Evolutionary conservation across 2,888 invertebrate genomes (phyloP), one percentile per base, ranked within the genome.

Genomic region (Dendrolimus pini): DNA sequence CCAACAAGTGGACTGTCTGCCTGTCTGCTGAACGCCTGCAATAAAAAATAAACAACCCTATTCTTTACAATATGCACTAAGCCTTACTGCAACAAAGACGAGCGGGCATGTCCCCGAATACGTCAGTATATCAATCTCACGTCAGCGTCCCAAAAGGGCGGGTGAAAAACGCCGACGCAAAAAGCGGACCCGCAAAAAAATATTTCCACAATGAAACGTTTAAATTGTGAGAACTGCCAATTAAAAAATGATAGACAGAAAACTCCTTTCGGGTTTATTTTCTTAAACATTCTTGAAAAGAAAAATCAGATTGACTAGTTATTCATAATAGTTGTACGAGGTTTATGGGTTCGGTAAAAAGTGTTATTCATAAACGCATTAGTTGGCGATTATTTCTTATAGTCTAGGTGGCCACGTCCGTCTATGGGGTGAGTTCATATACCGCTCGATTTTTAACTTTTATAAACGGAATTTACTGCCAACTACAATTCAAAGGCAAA

Each of bases 161-260:
- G 77, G 70, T 77, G 82, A 84, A 89, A 89, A 86, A 75, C 69
- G 70, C 62, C 66, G 65, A 68, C 74, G 80, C 80, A 89, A 85
- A 88, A 83, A 84, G 75, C 72, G 72, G 74, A 69, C 71, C 65
- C 71, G 69, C 65, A 85, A 88, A 86, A 85, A 83, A 74, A 30
- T 6, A 75, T 75, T 81, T 83, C 83, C 79, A 86, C 87, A 86
- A 83, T 85, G 88, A 89, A 71, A 77, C 79, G 78, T 82, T 86
- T 88, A 86, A 84, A 83, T 82, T 82, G 85, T 83, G 85, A 82
- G 82, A 89, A 83, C 83, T 89, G 89, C 89, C 90, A 90, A 90
- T 90, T 90, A 90, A 89, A 89, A 85, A 86, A 85, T 89, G 85
- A 89, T 89, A 88, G 83, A 87, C 84, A 81, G 75, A 78, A 78